Conservation (phyloP, 2,888 invertebrate species). For the Parochlus steinenii region DNA sequence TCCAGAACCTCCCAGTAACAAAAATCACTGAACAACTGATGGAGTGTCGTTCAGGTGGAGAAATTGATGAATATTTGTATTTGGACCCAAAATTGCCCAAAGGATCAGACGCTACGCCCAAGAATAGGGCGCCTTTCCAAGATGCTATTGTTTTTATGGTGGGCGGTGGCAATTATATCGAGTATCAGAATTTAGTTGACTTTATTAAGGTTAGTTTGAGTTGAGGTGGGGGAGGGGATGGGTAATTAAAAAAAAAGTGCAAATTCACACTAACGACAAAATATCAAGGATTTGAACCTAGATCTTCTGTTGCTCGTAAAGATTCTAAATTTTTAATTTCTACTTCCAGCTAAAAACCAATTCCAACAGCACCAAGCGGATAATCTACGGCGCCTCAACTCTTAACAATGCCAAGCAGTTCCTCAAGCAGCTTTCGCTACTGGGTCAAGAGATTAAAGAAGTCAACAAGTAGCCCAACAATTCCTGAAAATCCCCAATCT, state of each 20-base stretch:
- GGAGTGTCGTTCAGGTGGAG: constrained; percentile 59
- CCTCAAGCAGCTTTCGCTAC: constrained; percentile 70
- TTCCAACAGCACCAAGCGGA: constrained; percentile 53
- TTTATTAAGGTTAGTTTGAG: constrained; percentile 60
- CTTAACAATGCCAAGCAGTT: constrained; percentile 89
- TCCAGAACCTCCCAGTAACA: constrained; percentile 82
- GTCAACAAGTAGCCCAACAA: no score
- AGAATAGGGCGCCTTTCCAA: constrained; percentile 54
- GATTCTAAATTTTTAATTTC: constrained; percentile 12
- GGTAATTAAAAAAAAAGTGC: not conserved
- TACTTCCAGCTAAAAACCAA: constrained; percentile 52
- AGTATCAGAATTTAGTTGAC: constrained; percentile 95
- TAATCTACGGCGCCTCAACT: constrained; percentile 91
- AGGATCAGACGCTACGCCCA: constrained; percentile 42
- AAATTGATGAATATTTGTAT: constrained; percentile 79
- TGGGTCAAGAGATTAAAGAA: constrained; percentile 54
- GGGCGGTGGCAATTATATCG: constrained; percentile 95
- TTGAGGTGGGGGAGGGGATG: no score
- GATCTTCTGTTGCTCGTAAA: not conserved
- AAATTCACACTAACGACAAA: not conserved
- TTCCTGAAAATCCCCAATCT: no score
- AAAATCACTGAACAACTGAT: constrained; percentile 79
- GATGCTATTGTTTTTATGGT: constrained; percentile 84
- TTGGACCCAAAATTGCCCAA: constrained; percentile 91
- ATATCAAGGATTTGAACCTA: not conserved